Evolutionary conservation across 2,797 vertebrate species (phyloP).

Genomic region (Eulemur albifrons): DNA sequence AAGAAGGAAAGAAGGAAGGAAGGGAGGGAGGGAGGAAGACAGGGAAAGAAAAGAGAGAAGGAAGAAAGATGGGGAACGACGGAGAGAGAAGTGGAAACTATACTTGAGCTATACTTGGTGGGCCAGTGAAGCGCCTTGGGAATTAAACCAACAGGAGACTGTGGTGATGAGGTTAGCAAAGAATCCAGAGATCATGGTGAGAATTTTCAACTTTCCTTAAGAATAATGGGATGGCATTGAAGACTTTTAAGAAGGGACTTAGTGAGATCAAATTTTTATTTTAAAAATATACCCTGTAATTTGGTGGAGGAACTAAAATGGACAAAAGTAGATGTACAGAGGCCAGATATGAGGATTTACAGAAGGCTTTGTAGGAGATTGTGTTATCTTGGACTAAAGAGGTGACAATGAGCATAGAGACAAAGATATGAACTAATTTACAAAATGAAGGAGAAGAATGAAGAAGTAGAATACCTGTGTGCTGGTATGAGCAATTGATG

Average conservation of each 20-base stretch:
- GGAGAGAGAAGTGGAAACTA: too few relatives aligned
- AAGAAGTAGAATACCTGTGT: background rate
- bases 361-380: background rate
- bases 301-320: background rate
- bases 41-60: too few relatives aligned
- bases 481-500: background rate
- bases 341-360: background rate
- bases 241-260: background rate
- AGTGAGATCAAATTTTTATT: background rate
- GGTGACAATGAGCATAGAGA: background rate
- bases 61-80: rapidly evolving
- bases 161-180: background rate
- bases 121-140: background rate
- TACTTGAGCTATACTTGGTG: too few relatives aligned
- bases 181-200: background rate
- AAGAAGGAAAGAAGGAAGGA: too few relatives aligned
- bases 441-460: background rate
- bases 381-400: background rate
- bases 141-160: background rate
- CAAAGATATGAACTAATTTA: background rate
- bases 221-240: background rate
- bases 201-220: background rate
- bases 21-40: too few relatives aligned
- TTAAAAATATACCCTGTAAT: background rate
- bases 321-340: background rate